Evolutionary conservation across 2,888 invertebrate species (phyloP).

Genomic region (Chymomyza amoena): DNA sequence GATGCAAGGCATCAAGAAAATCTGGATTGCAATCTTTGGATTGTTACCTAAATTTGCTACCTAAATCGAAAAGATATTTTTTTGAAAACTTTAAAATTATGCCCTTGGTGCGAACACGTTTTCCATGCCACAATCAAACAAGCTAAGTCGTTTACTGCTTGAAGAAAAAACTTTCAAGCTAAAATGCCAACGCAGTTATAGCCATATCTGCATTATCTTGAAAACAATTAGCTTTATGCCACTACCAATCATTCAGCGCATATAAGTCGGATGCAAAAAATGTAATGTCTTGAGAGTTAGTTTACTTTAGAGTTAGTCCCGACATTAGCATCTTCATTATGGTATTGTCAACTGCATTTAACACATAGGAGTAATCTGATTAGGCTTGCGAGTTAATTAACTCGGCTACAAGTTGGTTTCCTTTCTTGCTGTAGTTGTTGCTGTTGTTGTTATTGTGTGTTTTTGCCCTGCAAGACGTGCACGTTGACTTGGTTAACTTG

Average conservation of each 20-base stretch:
- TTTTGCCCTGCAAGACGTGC: slow-evolving; percentile 31
- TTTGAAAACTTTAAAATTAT: too few relatives aligned
- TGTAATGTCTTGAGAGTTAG: not conserved
- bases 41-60: too few relatives aligned
- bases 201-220: too few relatives aligned
- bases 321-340: not conserved
- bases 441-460: slow-evolving; percentile 47
- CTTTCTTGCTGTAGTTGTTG: slow-evolving; percentile 16
- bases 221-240: too few relatives aligned
- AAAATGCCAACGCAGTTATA: too few relatives aligned
- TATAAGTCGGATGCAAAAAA: not conserved
- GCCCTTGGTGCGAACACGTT: too few relatives aligned
- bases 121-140: too few relatives aligned
- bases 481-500: not conserved
- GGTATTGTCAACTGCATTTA: slow-evolving; percentile 22
- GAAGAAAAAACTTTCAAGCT: too few relatives aligned
- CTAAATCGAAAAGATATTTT: too few relatives aligned
- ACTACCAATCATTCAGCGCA: not conserved
- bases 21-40: too few relatives aligned
- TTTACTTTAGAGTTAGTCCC: not conserved
- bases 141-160: too few relatives aligned
- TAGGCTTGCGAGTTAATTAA: slow-evolving; percentile 39
- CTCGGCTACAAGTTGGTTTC: slow-evolving; percentile 45
- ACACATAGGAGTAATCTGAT: slow-evolving; percentile 64
- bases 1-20: too few relatives aligned